A percentile compares a stretch with the other conserved stretches of the same genome.
Evolutionary conservation across 2,888 invertebrate genomes (phyloP).

Genomic region (Litoditis marina): DNA sequence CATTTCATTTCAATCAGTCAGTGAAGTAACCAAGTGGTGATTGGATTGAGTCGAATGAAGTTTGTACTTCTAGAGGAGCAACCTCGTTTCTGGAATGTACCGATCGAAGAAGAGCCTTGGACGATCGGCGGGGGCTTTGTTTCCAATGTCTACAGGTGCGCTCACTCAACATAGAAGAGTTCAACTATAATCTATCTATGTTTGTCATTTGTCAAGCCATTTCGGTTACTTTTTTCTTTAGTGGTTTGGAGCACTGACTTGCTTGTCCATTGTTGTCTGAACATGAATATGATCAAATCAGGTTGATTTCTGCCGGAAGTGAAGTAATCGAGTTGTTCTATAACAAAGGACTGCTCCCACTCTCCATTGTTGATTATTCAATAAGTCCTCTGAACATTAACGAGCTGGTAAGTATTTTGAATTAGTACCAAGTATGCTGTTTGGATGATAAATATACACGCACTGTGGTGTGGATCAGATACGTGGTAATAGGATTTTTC

Average conservation of each 20-base stretch:
- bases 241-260: no score
- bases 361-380: constrained; percentile 41
- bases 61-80: not conserved
- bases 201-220: no score
- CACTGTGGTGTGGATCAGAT: no score
- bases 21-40: no score
- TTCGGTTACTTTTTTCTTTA: no score
- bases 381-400: constrained; percentile 30
- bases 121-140: constrained; percentile 39
- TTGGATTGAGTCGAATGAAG: no score
- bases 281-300: constrained; percentile 13
- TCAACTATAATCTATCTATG: no score
- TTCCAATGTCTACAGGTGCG: constrained; percentile 22
- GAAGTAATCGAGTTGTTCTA: constrained; percentile 43
- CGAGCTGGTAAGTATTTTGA: constrained; percentile 7
- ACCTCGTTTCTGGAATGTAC: constrained; percentile 15
- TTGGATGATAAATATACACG: not conserved
- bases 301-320: constrained; percentile 29
- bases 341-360: constrained; percentile 36
- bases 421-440: not conserved
- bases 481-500: no score
- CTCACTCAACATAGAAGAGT: no score
- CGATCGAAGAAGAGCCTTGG: constrained; percentile 43
- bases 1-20: no score
- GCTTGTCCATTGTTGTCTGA: no score